Conservation (phyloP, 1,140 invertebrate species). For the Solenopsis fugax region DNA sequence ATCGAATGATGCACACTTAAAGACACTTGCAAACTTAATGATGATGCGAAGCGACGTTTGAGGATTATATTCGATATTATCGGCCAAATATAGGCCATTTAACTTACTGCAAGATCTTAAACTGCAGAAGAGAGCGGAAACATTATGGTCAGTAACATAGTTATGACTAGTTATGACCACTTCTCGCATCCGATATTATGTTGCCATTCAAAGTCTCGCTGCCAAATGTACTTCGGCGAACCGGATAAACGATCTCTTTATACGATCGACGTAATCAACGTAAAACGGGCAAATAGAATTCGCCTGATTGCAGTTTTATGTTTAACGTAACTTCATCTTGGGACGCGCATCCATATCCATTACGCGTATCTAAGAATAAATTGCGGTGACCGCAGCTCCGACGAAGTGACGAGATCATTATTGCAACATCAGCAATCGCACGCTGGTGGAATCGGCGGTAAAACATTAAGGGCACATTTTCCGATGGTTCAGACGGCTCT, state of each 20-base stretch:
- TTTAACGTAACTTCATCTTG: constrained; percentile 6
- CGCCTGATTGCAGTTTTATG: constrained; percentile 35
- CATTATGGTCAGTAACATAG: constrained; percentile 45
- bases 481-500: constrained; percentile 54
- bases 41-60: neutral
- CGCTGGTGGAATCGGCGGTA: constrained; percentile 17
- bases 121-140: constrained; percentile 34
- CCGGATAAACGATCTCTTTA: constrained; percentile 52
- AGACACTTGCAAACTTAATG: neutral
- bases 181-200: constrained; percentile 50
- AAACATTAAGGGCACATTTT: constrained; percentile 56
- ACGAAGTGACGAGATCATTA: constrained; percentile 34
- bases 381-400: neutral
- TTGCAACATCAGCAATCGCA: constrained; percentile 32
- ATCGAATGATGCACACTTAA: neutral
- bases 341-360: neutral
- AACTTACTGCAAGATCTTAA: constrained; percentile 45
- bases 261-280: constrained; percentile 36
- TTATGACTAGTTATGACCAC: constrained; percentile 50
- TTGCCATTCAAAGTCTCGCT: constrained; percentile 41
- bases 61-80: constrained; percentile 24
- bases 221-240: constrained; percentile 47
- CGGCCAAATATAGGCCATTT: constrained; percentile 25
- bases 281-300: constrained; percentile 40
- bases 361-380: constrained; percentile 40